Evolutionary conservation across 1,140 invertebrate genomes (phyloP).

Genomic region (Sarcophaga bullata): DNA sequence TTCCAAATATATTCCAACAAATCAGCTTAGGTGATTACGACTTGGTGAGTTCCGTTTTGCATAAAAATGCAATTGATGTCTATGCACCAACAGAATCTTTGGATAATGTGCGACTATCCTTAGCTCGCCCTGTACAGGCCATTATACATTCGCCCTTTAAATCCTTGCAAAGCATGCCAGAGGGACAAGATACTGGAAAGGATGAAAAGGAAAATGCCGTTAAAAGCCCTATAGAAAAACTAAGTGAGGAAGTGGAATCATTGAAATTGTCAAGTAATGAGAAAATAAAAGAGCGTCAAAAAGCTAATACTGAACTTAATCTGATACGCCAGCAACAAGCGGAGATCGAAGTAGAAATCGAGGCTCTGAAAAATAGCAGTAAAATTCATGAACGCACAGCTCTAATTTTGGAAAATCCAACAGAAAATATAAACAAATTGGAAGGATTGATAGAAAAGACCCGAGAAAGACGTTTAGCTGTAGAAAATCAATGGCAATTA

Average conservation of each 20-base stretch:
- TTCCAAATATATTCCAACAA: slow-evolving; percentile 63
- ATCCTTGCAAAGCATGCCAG: neutral
- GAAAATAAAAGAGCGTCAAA: slow-evolving; percentile 51
- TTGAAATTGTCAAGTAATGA: slow-evolving; percentile 53
- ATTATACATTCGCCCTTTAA: neutral
- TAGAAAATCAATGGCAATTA: slow-evolving; percentile 62
- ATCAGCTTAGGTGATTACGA: slow-evolving; percentile 53
- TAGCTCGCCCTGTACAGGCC: neutral
- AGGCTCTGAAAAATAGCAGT: slow-evolving; percentile 49
- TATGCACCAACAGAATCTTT: neutral
- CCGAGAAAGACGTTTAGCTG: slow-evolving; percentile 52
- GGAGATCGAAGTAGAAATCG: slow-evolving; percentile 42
- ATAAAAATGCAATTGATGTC: slow-evolving; percentile 61
- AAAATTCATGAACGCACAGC: slow-evolving; percentile 60
- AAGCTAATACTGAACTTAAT: slow-evolving; percentile 40
- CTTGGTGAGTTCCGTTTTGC: slow-evolving; percentile 60
- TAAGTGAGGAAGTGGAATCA: slow-evolving; percentile 54
- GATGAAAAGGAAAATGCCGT: neutral
- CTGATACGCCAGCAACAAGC: slow-evolving; percentile 47
- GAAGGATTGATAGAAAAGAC: slow-evolving; percentile 52
- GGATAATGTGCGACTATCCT: neutral
- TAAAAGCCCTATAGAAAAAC: slow-evolving; percentile 45
- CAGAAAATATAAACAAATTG: slow-evolving; percentile 57
- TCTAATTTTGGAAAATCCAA: slow-evolving; percentile 58
- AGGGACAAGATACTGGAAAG: neutral